phyloP scores from a whole-genome alignment of 2,113 vertebrate genomes.

The Agapornis roseicollis region DNA sequence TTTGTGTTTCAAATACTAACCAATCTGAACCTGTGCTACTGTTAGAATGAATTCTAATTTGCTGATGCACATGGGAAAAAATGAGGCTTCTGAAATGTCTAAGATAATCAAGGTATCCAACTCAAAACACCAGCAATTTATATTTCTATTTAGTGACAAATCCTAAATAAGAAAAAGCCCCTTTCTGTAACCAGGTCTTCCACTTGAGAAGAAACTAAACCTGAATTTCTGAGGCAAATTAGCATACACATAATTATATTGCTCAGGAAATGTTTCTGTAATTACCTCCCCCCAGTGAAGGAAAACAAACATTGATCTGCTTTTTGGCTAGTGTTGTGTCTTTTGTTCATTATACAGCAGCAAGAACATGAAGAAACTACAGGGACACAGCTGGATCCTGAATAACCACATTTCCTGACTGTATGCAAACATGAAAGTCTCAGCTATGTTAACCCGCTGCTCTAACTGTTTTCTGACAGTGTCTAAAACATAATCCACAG shows the following conservation, averaged over 20 bases:
- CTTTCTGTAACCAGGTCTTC: neutral
- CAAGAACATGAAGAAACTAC: neutral
- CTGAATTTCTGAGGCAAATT: slow-evolving; percentile 19
- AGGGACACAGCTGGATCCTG: slow-evolving; percentile 27
- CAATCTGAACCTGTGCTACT: neutral
- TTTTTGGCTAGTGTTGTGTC: slow-evolving; percentile 17
- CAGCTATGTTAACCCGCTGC: slow-evolving; percentile 15
- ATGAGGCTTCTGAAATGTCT: neutral
- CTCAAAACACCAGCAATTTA: slow-evolving; percentile 3
- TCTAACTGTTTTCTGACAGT: slow-evolving; percentile 20
- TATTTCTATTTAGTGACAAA: neutral
- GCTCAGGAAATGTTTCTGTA: slow-evolving; percentile 40
- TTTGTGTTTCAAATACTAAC: slow-evolving; percentile 4
- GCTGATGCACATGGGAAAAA: neutral
- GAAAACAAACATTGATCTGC: neutral
- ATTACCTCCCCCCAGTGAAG: slow-evolving; percentile 14
- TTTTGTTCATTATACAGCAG: slow-evolving; percentile 43
- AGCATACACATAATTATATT: slow-evolving; percentile 37
- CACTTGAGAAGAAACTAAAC: neutral
- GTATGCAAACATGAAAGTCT: slow-evolving; percentile 30
- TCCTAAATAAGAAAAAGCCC: neutral
- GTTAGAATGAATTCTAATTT: neutral
- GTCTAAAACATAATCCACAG: neutral
- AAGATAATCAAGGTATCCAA: neutral
- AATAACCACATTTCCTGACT: slow-evolving; percentile 46